These are phyloP conservation scores for Arrhamphus sclerolepis DNA, from an alignment of 2,797 vertebrate species.

Conservation along the genomic window DNA sequence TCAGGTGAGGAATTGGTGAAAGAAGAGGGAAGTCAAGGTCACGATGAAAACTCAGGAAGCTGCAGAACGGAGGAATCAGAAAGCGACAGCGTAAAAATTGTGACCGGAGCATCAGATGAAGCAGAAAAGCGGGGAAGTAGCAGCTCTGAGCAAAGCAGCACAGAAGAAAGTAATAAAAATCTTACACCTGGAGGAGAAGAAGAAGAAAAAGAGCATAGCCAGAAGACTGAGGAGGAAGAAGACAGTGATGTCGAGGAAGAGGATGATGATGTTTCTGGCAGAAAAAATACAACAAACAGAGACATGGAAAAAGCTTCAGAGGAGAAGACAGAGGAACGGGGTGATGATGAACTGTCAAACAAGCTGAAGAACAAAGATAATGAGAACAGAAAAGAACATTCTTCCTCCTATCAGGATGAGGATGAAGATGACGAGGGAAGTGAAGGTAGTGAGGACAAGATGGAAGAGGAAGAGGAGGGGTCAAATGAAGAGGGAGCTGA, in stretches of 20 bases:
- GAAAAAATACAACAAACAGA: conserved; percentile 27
- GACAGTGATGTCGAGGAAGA: not conserved
- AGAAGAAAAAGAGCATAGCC: conserved; percentile 11
- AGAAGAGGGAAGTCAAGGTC: conserved; percentile 1
- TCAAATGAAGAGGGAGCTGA: conserved; percentile 1
- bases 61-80: conserved; percentile 24
- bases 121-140: conserved; percentile 28
- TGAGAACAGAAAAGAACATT: conserved; percentile 21
- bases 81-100: not conserved
- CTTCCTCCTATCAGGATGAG: conserved; percentile 39
- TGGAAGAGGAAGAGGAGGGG: conserved; percentile 8
- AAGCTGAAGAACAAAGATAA: conserved; percentile 1
- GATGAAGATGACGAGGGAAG: conserved; percentile 28
- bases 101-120: conserved; percentile 9
- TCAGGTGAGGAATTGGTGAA: not conserved
- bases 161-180: conserved; percentile 15
- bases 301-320: conserved; percentile 28
- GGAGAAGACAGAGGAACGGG: conserved; percentile 36
- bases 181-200: conserved; percentile 1
- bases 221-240: conserved; percentile 24
- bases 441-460: conserved; percentile 22
- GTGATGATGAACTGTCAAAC: conserved; percentile 17
- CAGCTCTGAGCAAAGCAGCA: conserved; percentile 27
- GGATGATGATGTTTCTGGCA: conserved; percentile 23
- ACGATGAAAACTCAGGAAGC: conserved; percentile 19